Evolutionary conservation across 2,113 vertebrate genomes (phyloP).

Genomic region (Pelusios castaneus): DNA sequence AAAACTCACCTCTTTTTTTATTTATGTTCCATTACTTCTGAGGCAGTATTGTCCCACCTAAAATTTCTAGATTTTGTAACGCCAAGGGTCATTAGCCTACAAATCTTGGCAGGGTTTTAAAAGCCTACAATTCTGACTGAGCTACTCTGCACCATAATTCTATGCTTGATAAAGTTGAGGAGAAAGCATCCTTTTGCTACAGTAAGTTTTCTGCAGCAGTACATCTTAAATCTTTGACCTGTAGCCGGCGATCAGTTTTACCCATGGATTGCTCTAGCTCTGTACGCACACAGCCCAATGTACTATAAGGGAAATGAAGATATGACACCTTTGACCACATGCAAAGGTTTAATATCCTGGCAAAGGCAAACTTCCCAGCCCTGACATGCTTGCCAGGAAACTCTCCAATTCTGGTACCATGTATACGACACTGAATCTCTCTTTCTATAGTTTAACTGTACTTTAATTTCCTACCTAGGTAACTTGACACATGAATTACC

Average conservation of each 20-base stretch:
- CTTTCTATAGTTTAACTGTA: background rate
- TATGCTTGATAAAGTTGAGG: constrained; percentile 9
- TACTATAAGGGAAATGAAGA: background rate
- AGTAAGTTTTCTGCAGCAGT: background rate
- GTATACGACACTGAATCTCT: background rate
- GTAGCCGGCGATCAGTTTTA: background rate
- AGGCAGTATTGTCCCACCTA: background rate
- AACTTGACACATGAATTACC: background rate
- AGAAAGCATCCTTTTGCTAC: background rate
- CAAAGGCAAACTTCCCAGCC: background rate
- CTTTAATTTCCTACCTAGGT: background rate
- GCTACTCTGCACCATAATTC: constrained; percentile 2
- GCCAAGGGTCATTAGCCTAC: constrained; percentile 6
- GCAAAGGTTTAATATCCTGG: background rate
- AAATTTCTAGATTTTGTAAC: constrained; percentile 48
- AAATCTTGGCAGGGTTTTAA: background rate
- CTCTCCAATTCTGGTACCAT: background rate
- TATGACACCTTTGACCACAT: background rate
- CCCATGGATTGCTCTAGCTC: background rate
- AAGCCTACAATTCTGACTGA: background rate
- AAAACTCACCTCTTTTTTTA: background rate
- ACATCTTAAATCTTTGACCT: background rate
- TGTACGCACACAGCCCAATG: background rate
- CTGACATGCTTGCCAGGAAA: background rate
- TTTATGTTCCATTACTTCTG: background rate